A percentile compares a stretch with the other conserved stretches of the same genome.
These are phyloP conservation scores for Nasonia giraulti DNA, from an alignment of 1,140 invertebrate genomes.

Conservation along the genomic window DNA sequence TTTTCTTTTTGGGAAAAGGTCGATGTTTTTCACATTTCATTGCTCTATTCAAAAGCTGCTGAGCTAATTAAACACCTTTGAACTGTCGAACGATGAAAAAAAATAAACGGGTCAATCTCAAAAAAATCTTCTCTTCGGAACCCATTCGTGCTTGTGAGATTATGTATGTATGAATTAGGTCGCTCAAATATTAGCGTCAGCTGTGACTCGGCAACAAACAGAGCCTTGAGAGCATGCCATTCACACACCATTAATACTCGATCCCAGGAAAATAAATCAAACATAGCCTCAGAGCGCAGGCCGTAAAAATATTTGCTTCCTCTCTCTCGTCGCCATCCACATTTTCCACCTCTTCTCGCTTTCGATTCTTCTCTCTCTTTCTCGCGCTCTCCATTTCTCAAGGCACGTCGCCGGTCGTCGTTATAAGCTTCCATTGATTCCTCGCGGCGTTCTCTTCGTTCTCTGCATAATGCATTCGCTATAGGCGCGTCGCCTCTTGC, in stretches of 20 bases:
- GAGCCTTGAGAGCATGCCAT: not conserved
- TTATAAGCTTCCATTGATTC: slow-evolving; percentile 1
- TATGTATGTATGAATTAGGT: not conserved
- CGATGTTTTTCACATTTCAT: too few species aligned
- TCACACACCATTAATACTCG: not conserved
- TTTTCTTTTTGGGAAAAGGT: too few species aligned
- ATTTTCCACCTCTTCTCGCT: not conserved
- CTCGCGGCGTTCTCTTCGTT: not conserved
- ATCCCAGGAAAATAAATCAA: not conserved
- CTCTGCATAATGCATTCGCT: slow-evolving; percentile 16
- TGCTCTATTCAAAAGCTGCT: too few species aligned
- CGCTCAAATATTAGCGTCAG: not conserved
- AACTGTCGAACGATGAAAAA: not conserved
- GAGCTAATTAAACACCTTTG: too few species aligned
- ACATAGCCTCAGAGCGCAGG: not conserved
- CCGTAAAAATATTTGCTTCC: not conserved
- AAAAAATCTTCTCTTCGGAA: not conserved
- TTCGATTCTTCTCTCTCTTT: not conserved
- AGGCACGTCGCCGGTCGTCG: not conserved
- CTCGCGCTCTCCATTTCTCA: not conserved
- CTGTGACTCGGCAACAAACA: not conserved
- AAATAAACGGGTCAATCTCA: not conserved
- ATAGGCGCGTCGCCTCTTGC: not conserved
- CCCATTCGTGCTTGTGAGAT: not conserved
- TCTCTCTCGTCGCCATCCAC: not conserved